A percentile compares a stretch with the other conserved stretches of the same genome.
These are phyloP conservation scores for Cichlasoma orientale DNA, from an alignment of 2,797 vertebrate genomes.

Conservation along the genomic window DNA sequence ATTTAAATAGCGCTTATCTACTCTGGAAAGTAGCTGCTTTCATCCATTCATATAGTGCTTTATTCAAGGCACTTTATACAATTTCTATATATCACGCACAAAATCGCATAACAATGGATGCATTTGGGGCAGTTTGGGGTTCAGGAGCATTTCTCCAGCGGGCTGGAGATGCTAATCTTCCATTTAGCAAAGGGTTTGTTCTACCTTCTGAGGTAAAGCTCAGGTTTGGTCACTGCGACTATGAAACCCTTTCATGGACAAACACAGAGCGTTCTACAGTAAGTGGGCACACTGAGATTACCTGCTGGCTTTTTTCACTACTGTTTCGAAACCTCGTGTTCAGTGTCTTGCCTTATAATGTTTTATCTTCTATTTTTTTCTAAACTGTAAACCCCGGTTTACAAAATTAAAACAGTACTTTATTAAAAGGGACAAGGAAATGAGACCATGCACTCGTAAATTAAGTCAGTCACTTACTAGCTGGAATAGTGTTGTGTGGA, in stretches of 20 bases:
- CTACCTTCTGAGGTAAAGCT: no score
- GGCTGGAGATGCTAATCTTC: background rate
- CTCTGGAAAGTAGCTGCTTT: background rate
- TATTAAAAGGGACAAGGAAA: background rate
- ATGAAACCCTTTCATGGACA: background rate
- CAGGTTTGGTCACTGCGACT: background rate
- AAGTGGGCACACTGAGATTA: background rate
- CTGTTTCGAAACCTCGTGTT: background rate
- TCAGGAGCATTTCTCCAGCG: background rate
- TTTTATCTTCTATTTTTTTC: background rate
- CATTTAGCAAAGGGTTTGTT: no score
- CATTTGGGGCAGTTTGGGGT: background rate
- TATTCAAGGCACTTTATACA: background rate
- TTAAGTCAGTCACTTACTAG: no score
- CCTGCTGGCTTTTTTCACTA: background rate
- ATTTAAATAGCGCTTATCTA: background rate
- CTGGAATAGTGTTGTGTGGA: no score
- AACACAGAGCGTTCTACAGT: background rate
- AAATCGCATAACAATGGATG: background rate
- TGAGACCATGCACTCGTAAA: background rate
- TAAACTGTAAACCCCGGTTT: background rate
- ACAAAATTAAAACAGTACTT: background rate
- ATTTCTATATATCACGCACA: background rate
- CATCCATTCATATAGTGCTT: background rate
- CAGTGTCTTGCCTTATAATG: background rate